phyloP scores from a whole-genome alignment of 2,113 vertebrate genomes.

The Gasterosteus aculeatus region DNA sequence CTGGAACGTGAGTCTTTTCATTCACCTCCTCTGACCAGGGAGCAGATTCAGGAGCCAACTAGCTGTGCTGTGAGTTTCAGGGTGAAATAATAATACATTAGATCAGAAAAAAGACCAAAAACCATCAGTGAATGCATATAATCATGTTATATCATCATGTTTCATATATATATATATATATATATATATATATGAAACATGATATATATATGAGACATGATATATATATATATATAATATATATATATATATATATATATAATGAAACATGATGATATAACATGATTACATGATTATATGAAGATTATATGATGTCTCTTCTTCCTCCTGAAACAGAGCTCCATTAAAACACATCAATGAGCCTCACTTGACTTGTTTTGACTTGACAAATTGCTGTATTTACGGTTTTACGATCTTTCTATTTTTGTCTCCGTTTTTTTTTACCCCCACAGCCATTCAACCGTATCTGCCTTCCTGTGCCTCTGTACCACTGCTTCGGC shows the following conservation, averaged over 20 bases:
- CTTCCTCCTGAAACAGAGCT: not conserved
- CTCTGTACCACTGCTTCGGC: slow-evolving; percentile 92
- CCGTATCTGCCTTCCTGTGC: slow-evolving; percentile 80
- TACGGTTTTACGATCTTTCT: not conserved
- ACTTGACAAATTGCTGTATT: no score
- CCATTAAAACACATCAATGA: not conserved
- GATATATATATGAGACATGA: no score
- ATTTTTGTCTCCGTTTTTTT: not conserved
- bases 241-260: no score
- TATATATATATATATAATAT: no score
- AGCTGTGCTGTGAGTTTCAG: not conserved
- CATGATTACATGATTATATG: no score
- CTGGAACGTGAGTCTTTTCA: slow-evolving; percentile 80
- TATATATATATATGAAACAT: not conserved
- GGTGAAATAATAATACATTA: not conserved
- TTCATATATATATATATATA: no score
- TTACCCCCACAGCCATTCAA: slow-evolving; percentile 64
- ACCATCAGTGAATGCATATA: not conserved
- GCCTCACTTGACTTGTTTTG: not conserved
- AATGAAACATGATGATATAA: no score
- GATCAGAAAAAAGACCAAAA: not conserved
- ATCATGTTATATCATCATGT: not conserved
- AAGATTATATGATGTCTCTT: not conserved
- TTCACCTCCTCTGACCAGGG: not conserved
- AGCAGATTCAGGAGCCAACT: not conserved